Evolutionary conservation across 2,797 vertebrate species (phyloP).

Genomic region (Oreortyx pictus): DNA sequence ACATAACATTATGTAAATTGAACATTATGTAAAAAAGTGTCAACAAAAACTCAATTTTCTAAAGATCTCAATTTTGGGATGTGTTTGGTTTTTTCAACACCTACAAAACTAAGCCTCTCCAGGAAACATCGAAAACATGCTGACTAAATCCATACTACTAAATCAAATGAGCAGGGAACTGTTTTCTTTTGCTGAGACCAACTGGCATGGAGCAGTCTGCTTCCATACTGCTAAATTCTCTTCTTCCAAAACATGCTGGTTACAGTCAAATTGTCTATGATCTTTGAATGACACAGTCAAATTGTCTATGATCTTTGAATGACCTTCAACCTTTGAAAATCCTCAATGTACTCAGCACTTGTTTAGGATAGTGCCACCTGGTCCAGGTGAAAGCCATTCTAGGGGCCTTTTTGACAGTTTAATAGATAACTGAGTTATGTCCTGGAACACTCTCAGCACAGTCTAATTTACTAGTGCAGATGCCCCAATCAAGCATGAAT

Average conservation of each 20-base stretch:
- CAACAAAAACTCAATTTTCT: background rate
- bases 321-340: constrained; percentile 52
- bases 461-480: background rate
- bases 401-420: background rate
- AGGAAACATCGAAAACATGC: background rate
- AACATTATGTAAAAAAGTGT: background rate
- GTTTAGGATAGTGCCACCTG: background rate
- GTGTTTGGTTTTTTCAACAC: constrained; percentile 21
- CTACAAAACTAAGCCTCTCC: constrained; percentile 17
- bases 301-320: constrained; percentile 46
- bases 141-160: constrained; percentile 30
- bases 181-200: constrained; percentile 62
- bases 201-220: constrained; percentile 40
- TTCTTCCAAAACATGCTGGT: constrained; percentile 41
- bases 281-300: constrained; percentile 55
- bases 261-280: constrained; percentile 56
- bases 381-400: constrained; percentile 30
- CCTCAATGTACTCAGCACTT: constrained; percentile 42
- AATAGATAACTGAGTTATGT: background rate
- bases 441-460: background rate
- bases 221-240: constrained; percentile 39
- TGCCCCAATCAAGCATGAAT: background rate
- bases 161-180: constrained; percentile 43
- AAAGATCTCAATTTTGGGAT: background rate
- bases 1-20: no score